Evolutionary conservation across 2,797 vertebrate species (phyloP).

Genomic region (Poeciliopsis infans): DNA sequence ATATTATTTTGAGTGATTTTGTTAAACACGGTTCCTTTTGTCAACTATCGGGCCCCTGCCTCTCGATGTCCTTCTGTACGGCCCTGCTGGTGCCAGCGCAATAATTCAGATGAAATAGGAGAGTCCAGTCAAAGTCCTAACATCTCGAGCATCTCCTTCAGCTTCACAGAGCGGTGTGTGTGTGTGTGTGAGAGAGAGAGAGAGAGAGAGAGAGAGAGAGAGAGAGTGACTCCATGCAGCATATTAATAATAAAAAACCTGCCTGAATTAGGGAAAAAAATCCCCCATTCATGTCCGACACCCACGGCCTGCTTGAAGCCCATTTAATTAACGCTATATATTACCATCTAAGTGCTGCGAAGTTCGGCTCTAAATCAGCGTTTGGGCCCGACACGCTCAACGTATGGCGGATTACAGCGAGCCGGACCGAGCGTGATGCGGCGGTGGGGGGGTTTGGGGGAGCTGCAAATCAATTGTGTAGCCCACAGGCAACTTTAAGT

Average conservation of each 20-base stretch:
- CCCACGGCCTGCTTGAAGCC: constrained; percentile 63
- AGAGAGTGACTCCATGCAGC: constrained; percentile 9
- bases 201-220: too few relatives aligned
- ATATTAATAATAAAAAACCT: constrained; percentile 61
- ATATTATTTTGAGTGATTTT: neutral
- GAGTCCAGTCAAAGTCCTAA: neutral
- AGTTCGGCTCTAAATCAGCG: constrained; percentile 74
- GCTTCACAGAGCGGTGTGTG: neutral
- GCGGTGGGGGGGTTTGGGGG: neutral
- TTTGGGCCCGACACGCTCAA: constrained; percentile 62
- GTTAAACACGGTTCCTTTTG: neutral
- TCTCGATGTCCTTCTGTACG: neutral
- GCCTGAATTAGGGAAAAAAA: constrained; percentile 41
- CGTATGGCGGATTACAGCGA: constrained; percentile 69
- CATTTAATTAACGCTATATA: constrained; percentile 74
- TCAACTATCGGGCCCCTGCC: neutral
- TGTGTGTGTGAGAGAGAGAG: too few relatives aligned
- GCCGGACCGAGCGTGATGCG: constrained; percentile 32
- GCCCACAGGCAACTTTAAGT: constrained; percentile 70
- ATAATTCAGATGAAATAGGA: neutral
- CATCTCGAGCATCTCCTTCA: neutral
- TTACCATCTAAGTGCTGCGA: constrained; percentile 70
- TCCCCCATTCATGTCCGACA: constrained; percentile 58
- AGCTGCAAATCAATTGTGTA: constrained; percentile 64
- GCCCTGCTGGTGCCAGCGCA: neutral